Evolutionary conservation across 1,140 invertebrate genomes (phyloP).

Genomic region (Macrotrachela quadricornifera): DNA sequence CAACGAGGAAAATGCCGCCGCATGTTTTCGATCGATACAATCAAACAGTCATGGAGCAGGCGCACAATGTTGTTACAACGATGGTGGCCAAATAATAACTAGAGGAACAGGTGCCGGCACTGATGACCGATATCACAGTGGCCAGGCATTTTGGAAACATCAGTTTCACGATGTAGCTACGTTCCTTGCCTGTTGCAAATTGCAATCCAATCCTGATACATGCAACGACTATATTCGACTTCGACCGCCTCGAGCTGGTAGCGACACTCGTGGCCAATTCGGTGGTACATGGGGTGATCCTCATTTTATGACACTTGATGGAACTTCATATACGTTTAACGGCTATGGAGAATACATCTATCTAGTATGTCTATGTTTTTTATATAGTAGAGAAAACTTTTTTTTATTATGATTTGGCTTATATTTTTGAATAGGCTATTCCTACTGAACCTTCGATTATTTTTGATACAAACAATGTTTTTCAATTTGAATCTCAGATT

Average conservation of each 20-base stretch:
- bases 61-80: constrained; percentile 1
- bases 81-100: background rate
- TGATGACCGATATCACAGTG: no score
- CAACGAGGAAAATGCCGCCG: background rate
- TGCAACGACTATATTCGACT: background rate
- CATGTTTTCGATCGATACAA: no score
- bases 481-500: no score
- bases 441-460: no score
- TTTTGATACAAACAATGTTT: no score
- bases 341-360: constrained; percentile 12
- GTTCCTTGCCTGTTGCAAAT: no score
- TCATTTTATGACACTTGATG: constrained; percentile 12
- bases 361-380: background rate
- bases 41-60: background rate
- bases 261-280: constrained; percentile 8
- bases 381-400: no score
- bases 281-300: constrained; percentile 41
- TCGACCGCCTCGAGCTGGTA: background rate
- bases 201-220: background rate
- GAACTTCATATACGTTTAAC: constrained; percentile 13
- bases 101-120: no score
- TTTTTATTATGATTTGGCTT: no score
- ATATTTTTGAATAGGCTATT: no score
- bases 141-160: no score
- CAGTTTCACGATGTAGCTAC: no score